Percentiles rank a stretch among this genome's conserved stretches.
phyloP scores from a whole-genome alignment of 2,888 invertebrate genomes.

The Lasioglossum oenotherae region DNA sequence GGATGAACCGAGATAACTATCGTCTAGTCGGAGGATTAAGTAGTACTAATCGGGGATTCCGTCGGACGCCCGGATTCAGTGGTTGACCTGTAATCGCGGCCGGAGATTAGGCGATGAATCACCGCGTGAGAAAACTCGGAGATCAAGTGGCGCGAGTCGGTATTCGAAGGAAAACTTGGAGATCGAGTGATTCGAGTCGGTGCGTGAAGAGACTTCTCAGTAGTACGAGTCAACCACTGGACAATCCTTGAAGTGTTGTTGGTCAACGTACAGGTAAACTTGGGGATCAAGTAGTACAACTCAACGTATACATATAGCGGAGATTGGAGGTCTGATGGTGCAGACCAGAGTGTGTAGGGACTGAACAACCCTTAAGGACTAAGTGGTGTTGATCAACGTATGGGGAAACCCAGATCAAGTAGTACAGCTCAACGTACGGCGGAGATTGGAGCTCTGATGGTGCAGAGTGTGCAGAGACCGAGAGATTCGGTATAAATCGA shows the following conservation, averaged over 20 bases:
- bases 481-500: background rate
- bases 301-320: background rate
- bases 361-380: no score
- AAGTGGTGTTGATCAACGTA: no score
- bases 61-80: background rate
- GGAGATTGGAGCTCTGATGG: background rate
- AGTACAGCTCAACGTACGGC: background rate
- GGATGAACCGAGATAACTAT: background rate
- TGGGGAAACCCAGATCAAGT: no score
- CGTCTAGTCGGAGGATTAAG: background rate
- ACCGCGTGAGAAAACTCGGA: background rate
- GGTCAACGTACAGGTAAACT: no score
- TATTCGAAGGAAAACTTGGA: background rate
- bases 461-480: background rate
- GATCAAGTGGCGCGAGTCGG: background rate
- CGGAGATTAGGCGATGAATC: background rate
- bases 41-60: background rate
- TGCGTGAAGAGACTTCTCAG: no score
- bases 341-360: background rate
- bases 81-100: background rate
- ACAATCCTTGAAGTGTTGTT: background rate
- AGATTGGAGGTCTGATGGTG: background rate
- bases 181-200: conserved; percentile 14
- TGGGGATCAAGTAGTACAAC: background rate
- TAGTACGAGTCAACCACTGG: background rate